Evolutionary conservation across 2,888 invertebrate species (phyloP).

Genomic region (Volucella zonaria): DNA sequence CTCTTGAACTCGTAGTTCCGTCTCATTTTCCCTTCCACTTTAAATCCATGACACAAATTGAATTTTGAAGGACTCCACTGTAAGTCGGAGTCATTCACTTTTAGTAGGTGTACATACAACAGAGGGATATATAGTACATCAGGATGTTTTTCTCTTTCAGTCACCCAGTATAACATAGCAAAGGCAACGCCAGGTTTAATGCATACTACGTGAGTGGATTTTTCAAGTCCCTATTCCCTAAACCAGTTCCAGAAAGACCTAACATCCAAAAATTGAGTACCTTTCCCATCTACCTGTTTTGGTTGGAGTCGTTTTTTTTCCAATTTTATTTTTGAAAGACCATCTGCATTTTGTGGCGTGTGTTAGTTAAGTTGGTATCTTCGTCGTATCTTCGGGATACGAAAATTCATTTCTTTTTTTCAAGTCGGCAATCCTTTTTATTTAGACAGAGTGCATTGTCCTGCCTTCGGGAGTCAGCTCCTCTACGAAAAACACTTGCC

Average conservation of each 20-base stretch:
- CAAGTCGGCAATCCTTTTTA: slow-evolving; percentile 34
- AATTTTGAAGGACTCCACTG: slow-evolving; percentile 37
- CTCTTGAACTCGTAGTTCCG: slow-evolving; percentile 8
- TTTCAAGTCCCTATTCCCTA: slow-evolving; percentile 15
- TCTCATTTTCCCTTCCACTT: slow-evolving; percentile 4
- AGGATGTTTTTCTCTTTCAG: slow-evolving; percentile 9
- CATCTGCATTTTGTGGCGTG: slow-evolving; percentile 69
- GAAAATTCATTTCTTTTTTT: slow-evolving; percentile 7
- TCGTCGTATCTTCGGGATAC: slow-evolving; percentile 23
- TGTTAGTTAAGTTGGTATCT: slow-evolving; percentile 57
- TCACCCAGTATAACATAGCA: not conserved
- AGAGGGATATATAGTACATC: slow-evolving; percentile 14
- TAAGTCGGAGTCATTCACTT: not conserved
- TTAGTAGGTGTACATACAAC: slow-evolving; percentile 32
- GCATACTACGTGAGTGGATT: slow-evolving; percentile 24
- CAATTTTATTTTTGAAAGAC: slow-evolving; percentile 30
- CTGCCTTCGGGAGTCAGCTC: slow-evolving; percentile 44
- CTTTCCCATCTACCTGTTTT: slow-evolving; percentile 43
- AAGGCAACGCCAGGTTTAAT: not conserved
- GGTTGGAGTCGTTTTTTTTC: not conserved
- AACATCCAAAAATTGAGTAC: slow-evolving; percentile 46
- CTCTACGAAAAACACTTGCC: slow-evolving; percentile 50
- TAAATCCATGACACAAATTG: not conserved
- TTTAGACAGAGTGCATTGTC: slow-evolving; percentile 66
- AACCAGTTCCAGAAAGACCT: slow-evolving; percentile 51